Base-by-base conservation (phyloP, 2,888 invertebrate genomes). In the Penaeus monodon region DNA sequence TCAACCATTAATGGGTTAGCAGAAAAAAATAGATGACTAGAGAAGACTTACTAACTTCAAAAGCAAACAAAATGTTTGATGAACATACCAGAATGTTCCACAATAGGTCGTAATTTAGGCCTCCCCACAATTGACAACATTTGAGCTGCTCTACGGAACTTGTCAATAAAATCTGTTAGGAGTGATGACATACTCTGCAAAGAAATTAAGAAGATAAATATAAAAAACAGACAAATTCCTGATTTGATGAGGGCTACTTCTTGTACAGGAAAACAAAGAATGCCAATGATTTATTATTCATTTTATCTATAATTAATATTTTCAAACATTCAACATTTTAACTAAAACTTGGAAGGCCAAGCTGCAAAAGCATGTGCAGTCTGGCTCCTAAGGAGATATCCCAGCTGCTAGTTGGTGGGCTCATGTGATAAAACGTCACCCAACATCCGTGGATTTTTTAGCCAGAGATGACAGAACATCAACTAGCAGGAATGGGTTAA, bases 101-200 rank as follows among this genome's bases (percentile, higher is more conserved):
- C 97, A 27, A 99, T 96, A 0, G 99, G 99, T 81, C 98, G 93
- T 96, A 99, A 96, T 91, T 96, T 95, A 0, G 97, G 95, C 91
- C 98, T 96, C 0, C 97, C 97, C 90, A 97, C 95, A 85, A 98
- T 96, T 0, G 98, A 96, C 0, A 98, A 97, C 97, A 99, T 98
- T 93, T 99, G 98, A 0, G 98, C 98, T 89, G 97, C 96, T 24
- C 96, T 95, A 90, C 97, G 95, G 92, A 99, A 99, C 93, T 97
- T 97, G 92, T 98, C 97, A 7, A 98, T 96, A 92, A 98, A 98
- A 92, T 95, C 95, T 4, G 97, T 96, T 91, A 99, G 94, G 49
- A 98, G 93, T 91, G 95, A 95, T 64, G 97, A 96, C 76, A 99
- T 93, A 94, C 96, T 96, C 96, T 96, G 92, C 82, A 94, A 93